A percentile compares a stretch with the other conserved stretches of the same genome.
phyloP scores from a whole-genome alignment of 2,113 vertebrate genomes.

The Synodontis membranacea region DNA sequence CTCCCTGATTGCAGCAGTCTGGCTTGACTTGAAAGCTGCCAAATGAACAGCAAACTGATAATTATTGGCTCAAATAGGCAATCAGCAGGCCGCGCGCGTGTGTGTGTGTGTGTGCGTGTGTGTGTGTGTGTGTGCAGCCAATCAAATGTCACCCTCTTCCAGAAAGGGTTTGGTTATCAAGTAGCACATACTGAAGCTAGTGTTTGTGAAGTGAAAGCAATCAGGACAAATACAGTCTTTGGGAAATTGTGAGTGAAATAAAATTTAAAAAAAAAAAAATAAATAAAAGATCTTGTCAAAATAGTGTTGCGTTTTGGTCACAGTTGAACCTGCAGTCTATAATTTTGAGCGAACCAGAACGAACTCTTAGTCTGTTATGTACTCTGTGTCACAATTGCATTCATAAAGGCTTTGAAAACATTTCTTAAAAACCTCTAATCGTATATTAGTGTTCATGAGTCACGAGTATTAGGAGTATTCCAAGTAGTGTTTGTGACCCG shows the following conservation, averaged over 20 bases:
- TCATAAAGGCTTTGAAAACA: neutral
- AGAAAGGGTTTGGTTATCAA: neutral
- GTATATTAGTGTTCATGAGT: neutral
- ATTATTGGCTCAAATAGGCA: conserved; percentile 53
- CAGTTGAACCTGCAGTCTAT: neutral
- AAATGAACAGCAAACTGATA: conserved; percentile 48
- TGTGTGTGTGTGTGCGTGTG: neutral
- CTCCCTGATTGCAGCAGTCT: conserved; percentile 40
- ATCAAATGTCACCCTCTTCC: conserved; percentile 38
- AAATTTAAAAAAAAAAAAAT: neutral
- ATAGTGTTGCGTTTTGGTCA: neutral
- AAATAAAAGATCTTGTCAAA: neutral
- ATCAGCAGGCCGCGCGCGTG: conserved; percentile 39
- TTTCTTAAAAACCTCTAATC: neutral
- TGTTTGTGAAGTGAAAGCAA: neutral
- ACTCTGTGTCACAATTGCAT: neutral
- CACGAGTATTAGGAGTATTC: neutral
- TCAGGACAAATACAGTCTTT: neutral
- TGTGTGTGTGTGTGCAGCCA: conserved; percentile 12
- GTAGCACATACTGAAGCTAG: neutral
- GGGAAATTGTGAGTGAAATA: neutral
- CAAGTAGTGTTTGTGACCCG: neutral
- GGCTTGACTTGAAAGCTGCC: conserved; percentile 42
- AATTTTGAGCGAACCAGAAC: neutral
- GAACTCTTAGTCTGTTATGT: neutral